These are phyloP conservation scores for Oceanites oceanicus DNA, from an alignment of 2,113 vertebrate genomes.

Conservation along the genomic window DNA sequence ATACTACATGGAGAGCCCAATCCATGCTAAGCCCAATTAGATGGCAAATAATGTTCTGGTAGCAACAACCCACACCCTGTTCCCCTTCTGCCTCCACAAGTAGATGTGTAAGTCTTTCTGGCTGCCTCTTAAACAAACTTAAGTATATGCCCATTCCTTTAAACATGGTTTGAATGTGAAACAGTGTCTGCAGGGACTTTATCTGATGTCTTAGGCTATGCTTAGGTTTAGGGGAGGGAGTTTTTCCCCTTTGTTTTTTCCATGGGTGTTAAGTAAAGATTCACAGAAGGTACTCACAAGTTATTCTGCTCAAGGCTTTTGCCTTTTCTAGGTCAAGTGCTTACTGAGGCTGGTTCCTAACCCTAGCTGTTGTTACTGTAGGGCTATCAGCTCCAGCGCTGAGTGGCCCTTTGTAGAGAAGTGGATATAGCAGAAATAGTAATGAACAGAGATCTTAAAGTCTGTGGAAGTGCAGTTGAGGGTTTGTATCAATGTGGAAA, in stretches of 20 bases:
- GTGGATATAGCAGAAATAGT: background rate
- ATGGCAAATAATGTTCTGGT: background rate
- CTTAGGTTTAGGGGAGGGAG: background rate
- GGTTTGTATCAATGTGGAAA: background rate
- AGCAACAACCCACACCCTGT: background rate
- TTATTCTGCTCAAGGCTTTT: background rate
- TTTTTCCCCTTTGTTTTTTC: background rate
- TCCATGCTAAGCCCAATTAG: background rate
- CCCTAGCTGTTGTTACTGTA: background rate
- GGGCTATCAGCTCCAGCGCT: background rate
- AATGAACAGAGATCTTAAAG: background rate
- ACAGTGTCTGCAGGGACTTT: background rate
- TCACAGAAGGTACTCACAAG: background rate
- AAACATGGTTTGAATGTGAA: background rate
- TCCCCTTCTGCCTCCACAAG: background rate
- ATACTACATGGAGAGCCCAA: background rate
- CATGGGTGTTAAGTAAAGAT: background rate
- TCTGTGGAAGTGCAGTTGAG: background rate
- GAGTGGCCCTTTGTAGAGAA: background rate
- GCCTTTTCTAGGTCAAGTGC: background rate
- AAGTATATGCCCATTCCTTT: background rate
- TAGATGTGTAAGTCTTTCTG: background rate
- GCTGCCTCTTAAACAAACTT: background rate
- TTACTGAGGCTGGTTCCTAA: background rate
- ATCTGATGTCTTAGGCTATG: background rate